Conservation (phyloP, 2,113 vertebrate genomes). For the Cisticola juncidis region DNA sequence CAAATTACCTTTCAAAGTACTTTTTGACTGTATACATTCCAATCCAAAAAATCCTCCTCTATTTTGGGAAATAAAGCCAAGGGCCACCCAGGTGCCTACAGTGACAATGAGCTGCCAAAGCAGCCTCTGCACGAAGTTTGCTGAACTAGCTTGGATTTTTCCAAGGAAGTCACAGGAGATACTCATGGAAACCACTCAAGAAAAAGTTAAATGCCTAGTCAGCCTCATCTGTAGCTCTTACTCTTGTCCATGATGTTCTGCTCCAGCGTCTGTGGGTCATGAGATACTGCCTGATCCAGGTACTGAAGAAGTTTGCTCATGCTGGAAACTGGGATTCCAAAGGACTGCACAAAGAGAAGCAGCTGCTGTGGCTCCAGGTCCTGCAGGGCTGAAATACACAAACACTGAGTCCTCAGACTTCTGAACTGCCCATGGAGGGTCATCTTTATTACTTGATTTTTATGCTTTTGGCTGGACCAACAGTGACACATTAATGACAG, state of each 20-base stretch:
- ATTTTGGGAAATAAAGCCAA: not conserved
- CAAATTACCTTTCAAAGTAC: not conserved
- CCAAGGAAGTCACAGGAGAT: not conserved
- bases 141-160: not conserved
- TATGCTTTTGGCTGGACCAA: not conserved
- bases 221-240: conserved; percentile 57
- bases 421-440: not conserved
- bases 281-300: conserved; percentile 93
- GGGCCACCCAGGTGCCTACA: not conserved
- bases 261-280: conserved; percentile 90
- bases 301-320: conserved; percentile 98
- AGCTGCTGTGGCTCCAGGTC: conserved; percentile 95
- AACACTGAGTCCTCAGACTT: not conserved
- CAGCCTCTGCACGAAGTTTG: not conserved
- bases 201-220: not conserved
- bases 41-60: not conserved
- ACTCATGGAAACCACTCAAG: not conserved
- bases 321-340: conserved; percentile 96
- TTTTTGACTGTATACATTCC: not conserved
- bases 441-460: not conserved
- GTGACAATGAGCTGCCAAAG: not conserved
- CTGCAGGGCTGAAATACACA: conserved; percentile 81
- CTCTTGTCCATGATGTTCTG: conserved; percentile 99
- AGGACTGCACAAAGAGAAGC: conserved; percentile 96
- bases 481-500: not conserved